Percentiles rank a stretch among this genome's conserved stretches.
These are phyloP conservation scores for Unio pictorum DNA, from an alignment of 2,888 invertebrate species.

Conservation along the genomic window DNA sequence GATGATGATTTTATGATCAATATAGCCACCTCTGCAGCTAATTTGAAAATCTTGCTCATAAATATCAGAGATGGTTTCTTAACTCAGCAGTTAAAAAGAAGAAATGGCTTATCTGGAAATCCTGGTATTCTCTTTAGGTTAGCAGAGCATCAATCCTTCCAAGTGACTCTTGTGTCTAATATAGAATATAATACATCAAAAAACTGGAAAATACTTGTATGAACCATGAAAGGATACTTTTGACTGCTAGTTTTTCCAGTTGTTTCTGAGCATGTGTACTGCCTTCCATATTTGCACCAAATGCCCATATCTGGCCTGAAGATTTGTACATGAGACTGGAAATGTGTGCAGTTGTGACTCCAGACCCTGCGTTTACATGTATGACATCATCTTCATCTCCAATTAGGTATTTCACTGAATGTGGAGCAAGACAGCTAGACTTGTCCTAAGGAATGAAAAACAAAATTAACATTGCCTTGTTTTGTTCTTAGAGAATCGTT, in stretches of 20 bases:
- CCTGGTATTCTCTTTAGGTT: too few species aligned
- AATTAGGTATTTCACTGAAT: conserved; percentile 61
- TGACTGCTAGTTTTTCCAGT: conserved; percentile 59
- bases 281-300: conserved; percentile 42
- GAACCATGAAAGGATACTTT: conserved; percentile 56
- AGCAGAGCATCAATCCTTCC: too few species aligned
- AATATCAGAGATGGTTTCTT: too few species aligned
- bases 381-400: conserved; percentile 67
- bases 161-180: too few species aligned
- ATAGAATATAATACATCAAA: too few species aligned
- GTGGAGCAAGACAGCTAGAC: conserved; percentile 67
- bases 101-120: too few species aligned
- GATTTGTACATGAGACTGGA: conserved; percentile 59
- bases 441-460: conserved; percentile 61
- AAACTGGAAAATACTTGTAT: not conserved
- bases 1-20: too few species aligned
- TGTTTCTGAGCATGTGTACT: conserved; percentile 43
- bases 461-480: not conserved
- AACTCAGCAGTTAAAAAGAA: too few species aligned
- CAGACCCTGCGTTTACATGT: conserved; percentile 65
- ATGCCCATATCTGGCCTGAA: conserved; percentile 55
- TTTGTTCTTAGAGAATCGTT: too few species aligned
- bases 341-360: conserved; percentile 64
- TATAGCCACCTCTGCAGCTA: too few species aligned
- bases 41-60: too few species aligned